phyloP scores from a whole-genome alignment of 1,140 invertebrate species.

The Drosophila orosa region DNA sequence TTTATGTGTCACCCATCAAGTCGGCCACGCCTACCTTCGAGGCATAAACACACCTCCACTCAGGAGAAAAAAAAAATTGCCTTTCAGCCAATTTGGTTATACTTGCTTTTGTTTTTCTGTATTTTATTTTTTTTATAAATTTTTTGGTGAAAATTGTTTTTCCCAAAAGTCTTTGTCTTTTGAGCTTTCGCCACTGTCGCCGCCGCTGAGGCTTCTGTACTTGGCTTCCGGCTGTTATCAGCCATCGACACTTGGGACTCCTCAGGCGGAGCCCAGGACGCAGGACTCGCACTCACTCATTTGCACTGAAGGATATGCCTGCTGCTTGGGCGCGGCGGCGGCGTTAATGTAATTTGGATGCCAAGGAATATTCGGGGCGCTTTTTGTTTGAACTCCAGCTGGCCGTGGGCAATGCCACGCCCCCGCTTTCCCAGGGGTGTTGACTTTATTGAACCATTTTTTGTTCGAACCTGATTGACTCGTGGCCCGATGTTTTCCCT shows the following conservation, averaged over 20 bases:
- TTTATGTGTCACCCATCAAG: constrained; percentile 68
- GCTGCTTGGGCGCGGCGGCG: constrained; percentile 60
- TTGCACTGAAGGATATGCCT: constrained; percentile 38
- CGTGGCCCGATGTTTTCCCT: constrained; percentile 45
- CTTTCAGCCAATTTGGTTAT: constrained; percentile 72
- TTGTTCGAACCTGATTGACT: constrained; percentile 77
- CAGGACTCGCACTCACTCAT: constrained; percentile 36
- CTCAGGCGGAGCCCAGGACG: background rate
- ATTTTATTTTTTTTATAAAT: constrained; percentile 5
- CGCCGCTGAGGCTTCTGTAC: constrained; percentile 44
- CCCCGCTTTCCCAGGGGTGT: constrained; percentile 44
- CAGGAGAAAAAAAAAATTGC: constrained; percentile 48
- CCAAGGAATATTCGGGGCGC: constrained; percentile 63
- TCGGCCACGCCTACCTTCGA: constrained; percentile 46
- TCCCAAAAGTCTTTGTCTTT: constrained; percentile 67
- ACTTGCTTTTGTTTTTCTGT: constrained; percentile 18
- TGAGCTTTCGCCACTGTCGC: constrained; percentile 55
- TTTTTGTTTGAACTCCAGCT: constrained; percentile 73
- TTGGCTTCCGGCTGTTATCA: constrained; percentile 81
- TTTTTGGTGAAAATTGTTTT: constrained; percentile 44
- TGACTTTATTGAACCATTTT: constrained; percentile 82
- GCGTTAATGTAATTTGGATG: constrained; percentile 77
- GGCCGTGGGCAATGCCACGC: constrained; percentile 42
- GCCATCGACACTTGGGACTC: constrained; percentile 75
- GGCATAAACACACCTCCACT: constrained; percentile 49